Percentiles rank a stretch among this genome's conserved stretches.
Evolutionary conservation across 2,113 vertebrate genomes (phyloP).

Genomic region (Thryonomys swinderianus): DNA sequence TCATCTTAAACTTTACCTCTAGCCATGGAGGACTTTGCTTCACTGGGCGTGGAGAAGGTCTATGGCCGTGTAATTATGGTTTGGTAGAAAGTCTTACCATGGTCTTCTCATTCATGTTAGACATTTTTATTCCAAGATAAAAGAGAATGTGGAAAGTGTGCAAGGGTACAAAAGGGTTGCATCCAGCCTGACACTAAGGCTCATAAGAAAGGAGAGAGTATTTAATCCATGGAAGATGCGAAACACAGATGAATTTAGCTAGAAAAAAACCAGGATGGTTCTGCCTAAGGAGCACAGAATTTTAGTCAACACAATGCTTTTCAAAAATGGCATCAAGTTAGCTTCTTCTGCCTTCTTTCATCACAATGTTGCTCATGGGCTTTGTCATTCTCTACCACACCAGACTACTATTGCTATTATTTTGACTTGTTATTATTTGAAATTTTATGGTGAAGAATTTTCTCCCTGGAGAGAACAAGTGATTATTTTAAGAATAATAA

Average conservation of each 20-base stretch:
- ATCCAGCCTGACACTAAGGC: neutral
- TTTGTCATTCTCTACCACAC: neutral
- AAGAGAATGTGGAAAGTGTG: neutral
- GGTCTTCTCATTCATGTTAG: neutral
- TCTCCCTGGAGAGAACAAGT: constrained; percentile 12
- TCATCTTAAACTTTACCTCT: neutral
- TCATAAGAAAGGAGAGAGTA: neutral
- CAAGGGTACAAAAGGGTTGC: neutral
- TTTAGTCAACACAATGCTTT: neutral
- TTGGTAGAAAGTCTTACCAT: neutral
- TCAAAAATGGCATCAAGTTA: neutral
- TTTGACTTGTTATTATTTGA: constrained; percentile 12
- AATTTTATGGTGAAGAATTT: constrained; percentile 44
- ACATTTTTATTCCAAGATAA: neutral
- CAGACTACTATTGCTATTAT: neutral
- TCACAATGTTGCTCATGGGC: neutral
- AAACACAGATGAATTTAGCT: neutral
- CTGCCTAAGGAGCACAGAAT: neutral
- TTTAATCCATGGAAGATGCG: neutral
- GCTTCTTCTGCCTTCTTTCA: neutral
- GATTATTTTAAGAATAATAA: constrained; percentile 37
- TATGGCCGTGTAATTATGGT: neutral
- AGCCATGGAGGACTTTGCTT: neutral
- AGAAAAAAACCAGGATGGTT: neutral
- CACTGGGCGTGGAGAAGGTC: neutral